Evolutionary conservation across 2,113 vertebrate genomes (phyloP), one percentile per base, ranked within the genome.

Genomic region (Boleophthalmus pectinirostris): DNA sequence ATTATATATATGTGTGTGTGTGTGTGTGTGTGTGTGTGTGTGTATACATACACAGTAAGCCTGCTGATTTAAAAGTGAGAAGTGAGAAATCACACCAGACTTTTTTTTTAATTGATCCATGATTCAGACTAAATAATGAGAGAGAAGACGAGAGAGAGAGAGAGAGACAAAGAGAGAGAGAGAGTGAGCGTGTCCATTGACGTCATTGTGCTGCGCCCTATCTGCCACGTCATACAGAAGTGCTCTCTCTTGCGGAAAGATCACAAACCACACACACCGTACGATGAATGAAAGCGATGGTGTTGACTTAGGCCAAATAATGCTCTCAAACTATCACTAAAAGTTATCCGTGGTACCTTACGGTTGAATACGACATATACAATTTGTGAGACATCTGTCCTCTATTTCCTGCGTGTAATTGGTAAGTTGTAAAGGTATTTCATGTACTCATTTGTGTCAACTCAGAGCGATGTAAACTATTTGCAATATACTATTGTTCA

Each of bases 211-310:
- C 15, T 25, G 82, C 84, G 78, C 72, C 75, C 46, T 23, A 21
- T 66, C 3, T 80, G 89, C 89, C 90, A 91, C 90, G 86, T 92
- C 89, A 86, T 51, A 68, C 67, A 16, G 15, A 53, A 23, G 69
- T 5, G 23, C 47, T 61, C 3, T 0, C 53, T 57, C 3, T 0
- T 45, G 58, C 65, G 38, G 66, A 69, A 73, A 78, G 70, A 78
- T 9, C 66, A 35, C 8, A 8, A 13, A 3, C 11, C 54, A 58
- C 29, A 29, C 0, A 61, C 38, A 43, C 8, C 8, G 10, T 24
- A 35, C 29, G 20, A 64, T 64, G 61, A 64, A 43, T 29, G 25
- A 72, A 82, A 71, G 67, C 75, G 73, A 68, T 43, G 23, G 46
- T 70, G 66, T 12, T 33, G 51, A 7, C 58, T 16, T 49, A 49